A percentile compares a stretch with the other conserved stretches of the same genome.
phyloP scores from a whole-genome alignment of 2,797 vertebrate genomes.

The Phrynocephalus guinanensis region DNA sequence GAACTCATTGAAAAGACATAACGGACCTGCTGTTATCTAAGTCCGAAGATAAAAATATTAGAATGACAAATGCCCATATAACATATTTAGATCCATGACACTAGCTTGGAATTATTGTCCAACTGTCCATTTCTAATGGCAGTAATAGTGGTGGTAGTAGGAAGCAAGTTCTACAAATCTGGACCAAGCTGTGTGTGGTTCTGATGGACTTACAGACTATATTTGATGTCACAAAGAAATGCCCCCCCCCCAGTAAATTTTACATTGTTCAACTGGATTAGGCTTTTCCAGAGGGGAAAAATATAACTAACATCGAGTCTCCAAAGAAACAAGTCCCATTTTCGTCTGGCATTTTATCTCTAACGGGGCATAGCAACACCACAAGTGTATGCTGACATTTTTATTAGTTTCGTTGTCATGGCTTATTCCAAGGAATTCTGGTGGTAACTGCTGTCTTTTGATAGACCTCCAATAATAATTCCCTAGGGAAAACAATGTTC shows the following conservation, averaged over 20 bases:
- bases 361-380: not conserved
- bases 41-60: not conserved
- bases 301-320: not conserved
- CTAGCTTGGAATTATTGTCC: not conserved
- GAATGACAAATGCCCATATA: not conserved
- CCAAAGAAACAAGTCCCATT: not conserved
- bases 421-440: not conserved
- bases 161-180: not conserved
- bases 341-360: not conserved
- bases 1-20: not conserved
- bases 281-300: not conserved
- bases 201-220: not conserved
- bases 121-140: not conserved
- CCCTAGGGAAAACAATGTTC: not conserved
- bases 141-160: too few species aligned
- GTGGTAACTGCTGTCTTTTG: not conserved
- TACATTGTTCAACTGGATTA: not conserved
- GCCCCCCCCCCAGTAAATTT: too few species aligned
- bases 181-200: not conserved
- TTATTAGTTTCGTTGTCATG: not conserved
- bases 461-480: not conserved
- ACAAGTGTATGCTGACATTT: not conserved
- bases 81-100: not conserved
- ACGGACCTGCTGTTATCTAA: too few species aligned
- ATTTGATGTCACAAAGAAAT: not conserved